Conservation (phyloP, 2,113 vertebrate genomes). For the Paramormyrops kingsleyae region DNA sequence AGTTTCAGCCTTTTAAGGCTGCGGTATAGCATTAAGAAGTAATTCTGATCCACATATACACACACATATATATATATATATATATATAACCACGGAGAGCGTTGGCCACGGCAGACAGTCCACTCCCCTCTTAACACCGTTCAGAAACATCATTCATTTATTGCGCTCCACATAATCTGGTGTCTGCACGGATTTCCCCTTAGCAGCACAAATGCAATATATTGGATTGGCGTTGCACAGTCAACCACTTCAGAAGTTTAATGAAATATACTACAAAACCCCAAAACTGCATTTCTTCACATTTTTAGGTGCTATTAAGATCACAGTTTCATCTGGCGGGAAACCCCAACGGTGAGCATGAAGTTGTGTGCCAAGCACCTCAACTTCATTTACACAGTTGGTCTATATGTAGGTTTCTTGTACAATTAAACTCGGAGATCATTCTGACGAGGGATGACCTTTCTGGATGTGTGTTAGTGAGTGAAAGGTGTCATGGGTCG, state of each 20-base stretch:
- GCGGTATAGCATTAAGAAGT: neutral
- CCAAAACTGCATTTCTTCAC: neutral
- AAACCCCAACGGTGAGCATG: neutral
- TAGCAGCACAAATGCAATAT: neutral
- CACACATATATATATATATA: too few relatives aligned
- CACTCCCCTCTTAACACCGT: neutral
- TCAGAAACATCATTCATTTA: neutral
- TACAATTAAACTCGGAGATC: neutral
- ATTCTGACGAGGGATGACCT: neutral
- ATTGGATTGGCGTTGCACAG: neutral
- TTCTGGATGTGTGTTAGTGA: neutral
- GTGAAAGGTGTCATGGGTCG: neutral
- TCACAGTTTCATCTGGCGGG: neutral
- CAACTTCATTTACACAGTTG: neutral
- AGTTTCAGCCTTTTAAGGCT: neutral
- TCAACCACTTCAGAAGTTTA: neutral
- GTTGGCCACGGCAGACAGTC: too few relatives aligned
- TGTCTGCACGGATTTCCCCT: neutral
- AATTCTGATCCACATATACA: neutral
- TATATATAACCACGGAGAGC: too few relatives aligned
- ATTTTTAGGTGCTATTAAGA: neutral
- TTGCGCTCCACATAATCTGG: neutral
- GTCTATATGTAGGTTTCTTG: neutral
- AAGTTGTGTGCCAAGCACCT: neutral
- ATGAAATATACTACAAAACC: neutral